phyloP scores from a whole-genome alignment of 2,888 invertebrate genomes.

The Coronaproctus castanopsis region DNA sequence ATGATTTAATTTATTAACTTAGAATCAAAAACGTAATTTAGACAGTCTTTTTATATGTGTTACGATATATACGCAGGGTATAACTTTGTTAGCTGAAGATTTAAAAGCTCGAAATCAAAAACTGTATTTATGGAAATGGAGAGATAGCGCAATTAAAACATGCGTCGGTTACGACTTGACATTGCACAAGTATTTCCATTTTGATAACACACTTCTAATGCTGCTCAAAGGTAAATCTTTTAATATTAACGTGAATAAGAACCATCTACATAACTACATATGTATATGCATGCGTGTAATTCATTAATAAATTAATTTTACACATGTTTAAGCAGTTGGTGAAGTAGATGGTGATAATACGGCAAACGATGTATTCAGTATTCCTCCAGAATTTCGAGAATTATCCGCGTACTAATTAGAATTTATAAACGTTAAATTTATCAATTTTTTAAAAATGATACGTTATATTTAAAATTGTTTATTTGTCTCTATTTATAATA shows the following conservation, averaged over 20 bases:
- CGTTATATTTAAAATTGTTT: too few species aligned
- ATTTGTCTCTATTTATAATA: too few species aligned
- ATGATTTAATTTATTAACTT: too few species aligned
- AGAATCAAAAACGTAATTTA: background rate
- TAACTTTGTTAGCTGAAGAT: slow-evolving; percentile 6
- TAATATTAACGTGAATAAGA: too few species aligned
- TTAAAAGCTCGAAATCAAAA: slow-evolving; percentile 7
- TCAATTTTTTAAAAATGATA: too few species aligned
- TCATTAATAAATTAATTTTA: background rate
- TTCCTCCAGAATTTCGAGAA: background rate
- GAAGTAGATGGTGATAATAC: background rate
- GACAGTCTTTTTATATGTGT: background rate
- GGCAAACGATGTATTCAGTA: background rate
- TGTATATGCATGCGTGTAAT: background rate
- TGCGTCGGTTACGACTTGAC: slow-evolving; percentile 3
- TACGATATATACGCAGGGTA: too few species aligned
- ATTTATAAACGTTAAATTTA: too few species aligned
- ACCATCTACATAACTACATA: background rate
- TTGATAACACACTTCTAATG: slow-evolving; percentile 2
- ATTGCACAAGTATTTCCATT: slow-evolving; percentile 2
- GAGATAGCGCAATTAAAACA: slow-evolving; percentile 5
- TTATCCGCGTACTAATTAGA: too few species aligned
- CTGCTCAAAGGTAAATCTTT: slow-evolving; percentile 7
- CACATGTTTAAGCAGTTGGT: background rate
- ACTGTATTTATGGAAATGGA: slow-evolving; percentile 11